These are phyloP conservation scores for Dasyornis broadbenti DNA, from an alignment of 2,113 vertebrate genomes.

Conservation along the genomic window DNA sequence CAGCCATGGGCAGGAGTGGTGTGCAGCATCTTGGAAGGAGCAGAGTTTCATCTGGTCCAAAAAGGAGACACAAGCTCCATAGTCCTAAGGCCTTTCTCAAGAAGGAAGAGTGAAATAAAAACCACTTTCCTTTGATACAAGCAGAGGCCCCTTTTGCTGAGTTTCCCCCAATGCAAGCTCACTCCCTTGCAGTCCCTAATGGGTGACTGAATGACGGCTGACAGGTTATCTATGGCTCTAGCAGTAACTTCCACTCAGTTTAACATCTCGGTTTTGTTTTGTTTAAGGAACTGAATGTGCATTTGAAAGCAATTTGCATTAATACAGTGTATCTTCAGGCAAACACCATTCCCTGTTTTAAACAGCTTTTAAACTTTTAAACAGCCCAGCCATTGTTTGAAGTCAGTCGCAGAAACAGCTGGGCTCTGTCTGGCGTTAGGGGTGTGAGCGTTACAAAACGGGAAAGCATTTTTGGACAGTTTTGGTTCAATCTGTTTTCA, in stretches of 20 bases:
- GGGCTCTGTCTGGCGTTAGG: not conserved
- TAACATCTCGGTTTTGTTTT: not conserved
- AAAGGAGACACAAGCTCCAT: not conserved
- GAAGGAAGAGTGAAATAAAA: not conserved
- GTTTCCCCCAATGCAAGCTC: not conserved
- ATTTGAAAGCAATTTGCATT: constrained; percentile 14
- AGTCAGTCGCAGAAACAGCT: not conserved
- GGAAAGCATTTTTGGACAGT: not conserved
- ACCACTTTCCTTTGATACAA: not conserved
- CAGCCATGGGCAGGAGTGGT: not conserved
- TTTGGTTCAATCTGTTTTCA: constrained; percentile 38
- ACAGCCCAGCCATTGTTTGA: constrained; percentile 15
- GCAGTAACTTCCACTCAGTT: not conserved
- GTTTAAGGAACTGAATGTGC: not conserved
- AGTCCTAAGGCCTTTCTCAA: not conserved
- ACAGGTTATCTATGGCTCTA: not conserved
- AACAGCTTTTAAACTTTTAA: not conserved
- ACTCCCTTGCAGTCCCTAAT: not conserved
- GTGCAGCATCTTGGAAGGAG: not conserved
- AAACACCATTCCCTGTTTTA: not conserved
- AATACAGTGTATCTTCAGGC: constrained; percentile 22
- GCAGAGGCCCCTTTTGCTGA: not conserved
- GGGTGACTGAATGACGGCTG: not conserved
- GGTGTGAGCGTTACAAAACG: not conserved
- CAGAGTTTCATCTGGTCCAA: not conserved